Evolutionary conservation across 2,888 invertebrate species (phyloP).

Genomic region (Polymixis lichenea): DNA sequence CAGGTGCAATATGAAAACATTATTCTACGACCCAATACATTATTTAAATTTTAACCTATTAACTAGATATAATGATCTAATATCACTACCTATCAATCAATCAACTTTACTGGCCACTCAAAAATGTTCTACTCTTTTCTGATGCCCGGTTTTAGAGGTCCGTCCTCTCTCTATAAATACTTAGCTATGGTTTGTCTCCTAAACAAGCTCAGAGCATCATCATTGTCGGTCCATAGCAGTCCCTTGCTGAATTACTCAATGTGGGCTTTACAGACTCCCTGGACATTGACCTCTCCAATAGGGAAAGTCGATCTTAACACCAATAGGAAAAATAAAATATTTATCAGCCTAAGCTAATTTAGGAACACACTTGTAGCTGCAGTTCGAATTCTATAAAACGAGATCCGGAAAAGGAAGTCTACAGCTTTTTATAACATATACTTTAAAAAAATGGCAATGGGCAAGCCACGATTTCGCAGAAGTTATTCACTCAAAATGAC

Average conservation of each 20-base stretch:
- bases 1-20: constrained; percentile 6
- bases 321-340: too few relatives aligned
- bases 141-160: not conserved
- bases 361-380: too few relatives aligned
- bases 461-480: not conserved
- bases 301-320: too few relatives aligned
- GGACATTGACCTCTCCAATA: too few relatives aligned
- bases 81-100: too few relatives aligned
- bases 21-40: not conserved
- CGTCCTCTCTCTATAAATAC: too few relatives aligned
- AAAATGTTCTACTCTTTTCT: not conserved
- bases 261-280: not conserved
- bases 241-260: not conserved
- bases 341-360: too few relatives aligned
- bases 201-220: not conserved
- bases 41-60: not conserved
- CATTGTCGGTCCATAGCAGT: not conserved
- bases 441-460: constrained; percentile 23
- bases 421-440: not conserved
- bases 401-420: not conserved
- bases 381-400: not conserved
- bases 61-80: not conserved
- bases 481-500: constrained; percentile 1
- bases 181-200: not conserved
- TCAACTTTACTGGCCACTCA: not conserved